Conservation (phyloP, 2,113 vertebrate genomes). For the Theristicus caerulescens region DNA sequence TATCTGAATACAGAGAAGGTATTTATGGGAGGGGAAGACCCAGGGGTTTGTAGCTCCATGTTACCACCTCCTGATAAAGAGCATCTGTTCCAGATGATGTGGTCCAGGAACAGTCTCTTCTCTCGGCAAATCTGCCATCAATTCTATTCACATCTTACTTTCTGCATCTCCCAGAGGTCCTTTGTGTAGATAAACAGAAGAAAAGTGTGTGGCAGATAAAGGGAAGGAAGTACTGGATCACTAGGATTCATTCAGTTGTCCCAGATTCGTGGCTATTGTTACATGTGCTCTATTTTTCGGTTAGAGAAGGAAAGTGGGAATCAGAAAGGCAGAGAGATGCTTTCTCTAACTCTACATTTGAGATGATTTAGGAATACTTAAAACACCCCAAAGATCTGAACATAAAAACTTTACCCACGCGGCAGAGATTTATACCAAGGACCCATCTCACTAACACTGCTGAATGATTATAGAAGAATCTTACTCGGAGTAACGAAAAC, state of each 20-base stretch:
- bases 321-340: background rate
- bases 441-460: background rate
- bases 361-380: background rate
- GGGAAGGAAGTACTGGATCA: background rate
- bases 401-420: background rate
- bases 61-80: background rate
- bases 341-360: background rate
- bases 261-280: rapidly evolving
- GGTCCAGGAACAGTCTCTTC: background rate
- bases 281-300: rapidly evolving
- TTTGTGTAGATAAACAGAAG: background rate
- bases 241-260: background rate
- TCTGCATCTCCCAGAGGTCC: background rate
- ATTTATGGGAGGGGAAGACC: background rate
- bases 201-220: background rate
- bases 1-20: background rate
- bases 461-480: background rate
- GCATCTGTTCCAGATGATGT: background rate
- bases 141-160: background rate
- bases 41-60: background rate
- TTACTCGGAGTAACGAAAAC: background rate
- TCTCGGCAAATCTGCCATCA: background rate
- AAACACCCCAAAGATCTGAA: background rate
- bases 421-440: background rate
- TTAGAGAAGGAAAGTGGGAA: background rate